Evolutionary conservation across 2,113 vertebrate genomes (phyloP).

Genomic region (Pterocles gutturalis): DNA sequence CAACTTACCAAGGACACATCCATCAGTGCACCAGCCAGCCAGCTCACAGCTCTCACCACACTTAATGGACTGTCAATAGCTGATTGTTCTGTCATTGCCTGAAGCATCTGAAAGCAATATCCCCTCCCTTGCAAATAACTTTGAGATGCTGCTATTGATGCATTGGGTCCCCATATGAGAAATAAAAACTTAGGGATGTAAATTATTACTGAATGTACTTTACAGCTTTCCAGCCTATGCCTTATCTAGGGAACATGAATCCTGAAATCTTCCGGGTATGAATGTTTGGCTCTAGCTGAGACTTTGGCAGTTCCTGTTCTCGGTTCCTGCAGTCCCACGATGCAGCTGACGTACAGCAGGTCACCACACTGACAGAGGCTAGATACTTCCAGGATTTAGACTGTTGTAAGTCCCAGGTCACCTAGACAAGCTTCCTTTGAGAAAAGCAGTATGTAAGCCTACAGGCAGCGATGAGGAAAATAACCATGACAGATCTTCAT

Average conservation of each 20-base stretch:
- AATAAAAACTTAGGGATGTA: neutral
- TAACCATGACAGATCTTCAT: neutral
- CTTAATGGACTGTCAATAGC: neutral
- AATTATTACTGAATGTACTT: neutral
- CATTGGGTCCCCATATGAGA: neutral
- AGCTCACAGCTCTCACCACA: neutral
- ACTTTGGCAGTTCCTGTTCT: neutral
- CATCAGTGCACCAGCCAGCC: neutral
- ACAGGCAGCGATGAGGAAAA: neutral
- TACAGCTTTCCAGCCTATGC: neutral
- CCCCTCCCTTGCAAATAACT: neutral
- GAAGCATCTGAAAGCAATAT: neutral
- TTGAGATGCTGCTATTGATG: neutral
- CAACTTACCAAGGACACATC: neutral
- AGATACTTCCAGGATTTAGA: neutral
- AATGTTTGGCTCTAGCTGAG: neutral
- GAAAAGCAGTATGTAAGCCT: neutral
- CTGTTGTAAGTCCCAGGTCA: neutral
- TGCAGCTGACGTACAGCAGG: neutral
- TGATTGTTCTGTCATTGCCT: neutral
- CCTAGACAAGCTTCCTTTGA: neutral
- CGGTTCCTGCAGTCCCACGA: neutral
- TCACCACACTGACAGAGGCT: neutral
- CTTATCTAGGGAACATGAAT: neutral
- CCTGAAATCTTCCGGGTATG: rapidly evolving